A percentile compares a stretch with the other conserved stretches of the same genome.
Conservation (phyloP, 1,140 invertebrate species). For the Fragariocoptes setiger region DNA sequence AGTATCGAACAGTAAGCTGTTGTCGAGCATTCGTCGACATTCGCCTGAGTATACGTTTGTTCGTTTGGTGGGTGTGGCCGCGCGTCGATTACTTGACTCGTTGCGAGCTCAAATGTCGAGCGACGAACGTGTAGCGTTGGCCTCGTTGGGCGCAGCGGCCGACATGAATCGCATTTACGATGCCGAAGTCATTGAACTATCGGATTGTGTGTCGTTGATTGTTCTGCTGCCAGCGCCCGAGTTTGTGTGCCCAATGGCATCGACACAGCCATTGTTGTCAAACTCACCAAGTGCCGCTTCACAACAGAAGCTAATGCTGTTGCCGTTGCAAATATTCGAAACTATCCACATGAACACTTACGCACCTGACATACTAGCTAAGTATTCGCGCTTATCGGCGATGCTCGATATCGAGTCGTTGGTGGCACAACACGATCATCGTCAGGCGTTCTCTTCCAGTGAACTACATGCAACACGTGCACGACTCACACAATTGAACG, state of each 20-base stretch:
- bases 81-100: conserved; percentile 4
- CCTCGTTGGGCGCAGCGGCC: background rate
- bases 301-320: conserved; percentile 38
- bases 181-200: conserved; percentile 61
- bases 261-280: too few species aligned
- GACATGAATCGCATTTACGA: conserved; percentile 36
- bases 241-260: conserved; percentile 58
- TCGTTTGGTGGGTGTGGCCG: background rate
- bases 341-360: conserved; percentile 69
- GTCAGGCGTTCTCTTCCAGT: conserved; percentile 53
- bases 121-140: background rate
- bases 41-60: background rate
- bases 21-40: too few species aligned
- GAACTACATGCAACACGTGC: conserved; percentile 56
- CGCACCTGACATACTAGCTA: conserved; percentile 46
- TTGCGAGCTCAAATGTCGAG: conserved; percentile 1
- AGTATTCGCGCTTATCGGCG: conserved; percentile 61
- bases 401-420: conserved; percentile 66
- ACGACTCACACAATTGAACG: conserved; percentile 39
- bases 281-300: conserved; percentile 34
- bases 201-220: conserved; percentile 50
- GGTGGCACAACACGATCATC: conserved; percentile 55
- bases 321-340: conserved; percentile 57
- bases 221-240: conserved; percentile 61
- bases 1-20: too few species aligned